Percentiles rank a stretch among this genome's conserved stretches.
phyloP scores from a whole-genome alignment of 2,888 invertebrate species.

The Parthenolecanium corni region DNA sequence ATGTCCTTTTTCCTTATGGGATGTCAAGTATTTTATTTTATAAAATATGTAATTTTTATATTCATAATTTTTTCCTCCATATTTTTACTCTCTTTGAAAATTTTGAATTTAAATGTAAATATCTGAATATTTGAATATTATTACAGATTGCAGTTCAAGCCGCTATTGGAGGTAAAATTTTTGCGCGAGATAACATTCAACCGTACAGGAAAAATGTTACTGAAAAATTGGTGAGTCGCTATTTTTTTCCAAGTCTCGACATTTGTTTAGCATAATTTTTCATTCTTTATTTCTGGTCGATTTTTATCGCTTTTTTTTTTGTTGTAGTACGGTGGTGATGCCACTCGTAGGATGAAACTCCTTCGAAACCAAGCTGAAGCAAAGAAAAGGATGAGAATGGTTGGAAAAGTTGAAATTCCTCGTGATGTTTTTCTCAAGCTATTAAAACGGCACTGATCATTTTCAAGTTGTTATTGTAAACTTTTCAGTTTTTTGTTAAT shows the following conservation, averaged over 20 bases:
- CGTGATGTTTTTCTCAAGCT: constrained; percentile 89
- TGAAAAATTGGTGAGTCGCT: constrained; percentile 67
- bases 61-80: too few relatives aligned
- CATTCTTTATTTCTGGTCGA: not conserved
- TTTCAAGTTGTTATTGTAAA: too few relatives aligned
- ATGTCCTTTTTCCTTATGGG: not conserved
- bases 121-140: not conserved
- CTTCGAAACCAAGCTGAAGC: constrained; percentile 83
- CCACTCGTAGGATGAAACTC: constrained; percentile 78
- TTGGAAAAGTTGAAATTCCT: constrained; percentile 83
- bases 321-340: constrained; percentile 80
- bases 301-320: constrained; percentile 23
- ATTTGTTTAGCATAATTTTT: not conserved
- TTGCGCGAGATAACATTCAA: constrained; percentile 75
- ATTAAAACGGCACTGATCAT: constrained; percentile 52
- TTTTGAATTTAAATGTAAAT: not conserved
- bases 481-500: too few relatives aligned
- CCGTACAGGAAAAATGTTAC: constrained; percentile 86
- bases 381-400: constrained; percentile 81
- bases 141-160: constrained; percentile 75
- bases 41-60: too few relatives aligned
- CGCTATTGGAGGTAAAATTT: constrained; percentile 59
- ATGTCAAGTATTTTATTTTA: not conserved
- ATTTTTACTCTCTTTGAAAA: not conserved
- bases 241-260: constrained; percentile 13